phyloP scores from a whole-genome alignment of 1,140 invertebrate species.

The Drosophila tropicalis region DNA sequence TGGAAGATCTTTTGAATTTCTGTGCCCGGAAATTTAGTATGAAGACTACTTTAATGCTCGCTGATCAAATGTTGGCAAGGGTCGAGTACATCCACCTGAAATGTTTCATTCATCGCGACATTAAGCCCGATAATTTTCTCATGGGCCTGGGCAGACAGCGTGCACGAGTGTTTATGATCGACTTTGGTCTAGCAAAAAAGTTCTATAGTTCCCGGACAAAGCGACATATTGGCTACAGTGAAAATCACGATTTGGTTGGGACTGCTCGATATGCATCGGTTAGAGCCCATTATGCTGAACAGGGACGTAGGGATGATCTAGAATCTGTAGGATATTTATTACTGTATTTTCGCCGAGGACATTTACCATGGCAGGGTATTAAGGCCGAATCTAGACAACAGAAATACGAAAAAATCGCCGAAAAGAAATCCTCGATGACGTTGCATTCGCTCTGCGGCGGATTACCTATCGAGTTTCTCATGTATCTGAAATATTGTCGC shows the following conservation, averaged over 20 bases:
- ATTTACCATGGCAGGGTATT: conserved; percentile 94
- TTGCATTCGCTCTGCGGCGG: conserved; percentile 95
- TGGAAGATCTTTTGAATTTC: conserved; percentile 97
- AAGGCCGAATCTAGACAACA: conserved; percentile 95
- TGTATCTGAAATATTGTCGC: conserved; percentile 97
- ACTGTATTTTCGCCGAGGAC: conserved; percentile 95
- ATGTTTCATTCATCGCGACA: conserved; percentile 95
- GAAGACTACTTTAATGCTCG: conserved; percentile 97
- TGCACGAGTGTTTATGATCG: conserved; percentile 95
- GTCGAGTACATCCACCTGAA: conserved; percentile 96
- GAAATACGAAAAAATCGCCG: conserved; percentile 97
- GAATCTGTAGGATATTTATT: conserved; percentile 96
- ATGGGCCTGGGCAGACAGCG: conserved; percentile 97
- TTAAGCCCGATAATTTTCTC: conserved; percentile 97
- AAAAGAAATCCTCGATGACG: conserved; percentile 95
- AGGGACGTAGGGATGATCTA: conserved; percentile 94
- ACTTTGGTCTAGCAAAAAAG: conserved; percentile 97
- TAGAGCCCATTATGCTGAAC: conserved; percentile 95
- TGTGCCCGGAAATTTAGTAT: conserved; percentile 95
- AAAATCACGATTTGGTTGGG: conserved; percentile 96
- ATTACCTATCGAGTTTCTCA: conserved; percentile 95
- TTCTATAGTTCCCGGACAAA: conserved; percentile 92
- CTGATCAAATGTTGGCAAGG: conserved; percentile 93
- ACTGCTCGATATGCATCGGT: conserved; percentile 97
- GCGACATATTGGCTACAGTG: conserved; percentile 92